Evolutionary conservation across 1,140 invertebrate species (phyloP).

Genomic region (Zaprionus nigranus): DNA sequence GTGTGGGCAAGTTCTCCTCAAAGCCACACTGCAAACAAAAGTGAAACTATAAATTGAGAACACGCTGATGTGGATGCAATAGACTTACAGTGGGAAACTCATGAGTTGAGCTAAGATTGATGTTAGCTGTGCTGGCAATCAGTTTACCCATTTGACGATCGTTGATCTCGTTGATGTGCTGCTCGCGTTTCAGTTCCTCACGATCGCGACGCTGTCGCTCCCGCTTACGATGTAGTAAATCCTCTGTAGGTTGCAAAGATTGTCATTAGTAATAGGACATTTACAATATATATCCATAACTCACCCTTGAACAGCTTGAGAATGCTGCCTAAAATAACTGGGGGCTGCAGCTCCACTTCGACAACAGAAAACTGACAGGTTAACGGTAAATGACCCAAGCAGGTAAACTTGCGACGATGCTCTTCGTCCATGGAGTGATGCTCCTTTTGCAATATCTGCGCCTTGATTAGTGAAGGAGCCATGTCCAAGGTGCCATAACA

Average conservation of each 20-base stretch:
- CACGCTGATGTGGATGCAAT: neutral
- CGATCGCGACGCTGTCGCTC: slow-evolving; percentile 87
- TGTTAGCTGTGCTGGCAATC: slow-evolving; percentile 84
- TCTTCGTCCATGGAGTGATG: slow-evolving; percentile 93
- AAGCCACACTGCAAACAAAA: slow-evolving; percentile 68
- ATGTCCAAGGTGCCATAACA: slow-evolving; percentile 93
- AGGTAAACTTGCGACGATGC: slow-evolving; percentile 90
- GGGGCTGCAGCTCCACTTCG: slow-evolving; percentile 92
- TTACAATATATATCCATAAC: neutral
- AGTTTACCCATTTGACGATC: slow-evolving; percentile 89
- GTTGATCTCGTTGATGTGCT: slow-evolving; percentile 89
- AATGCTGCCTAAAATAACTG: slow-evolving; percentile 89
- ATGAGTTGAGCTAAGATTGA: slow-evolving; percentile 87
- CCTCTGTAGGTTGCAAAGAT: slow-evolving; percentile 83
- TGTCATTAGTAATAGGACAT: neutral
- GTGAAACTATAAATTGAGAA: neutral
- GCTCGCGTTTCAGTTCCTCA: slow-evolving; percentile 90
- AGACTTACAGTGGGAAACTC: slow-evolving; percentile 87
- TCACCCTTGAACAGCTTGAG: slow-evolving; percentile 88
- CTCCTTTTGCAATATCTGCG: slow-evolving; percentile 93
- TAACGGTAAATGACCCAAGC: slow-evolving; percentile 94
- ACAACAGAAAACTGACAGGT: slow-evolving; percentile 95
- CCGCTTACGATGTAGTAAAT: slow-evolving; percentile 88
- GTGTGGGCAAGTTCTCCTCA: slow-evolving; percentile 73
- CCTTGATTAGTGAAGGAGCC: slow-evolving; percentile 90